Base-by-base conservation (phyloP, 2,797 vertebrate genomes). In the Onychomys leucogaster region DNA sequence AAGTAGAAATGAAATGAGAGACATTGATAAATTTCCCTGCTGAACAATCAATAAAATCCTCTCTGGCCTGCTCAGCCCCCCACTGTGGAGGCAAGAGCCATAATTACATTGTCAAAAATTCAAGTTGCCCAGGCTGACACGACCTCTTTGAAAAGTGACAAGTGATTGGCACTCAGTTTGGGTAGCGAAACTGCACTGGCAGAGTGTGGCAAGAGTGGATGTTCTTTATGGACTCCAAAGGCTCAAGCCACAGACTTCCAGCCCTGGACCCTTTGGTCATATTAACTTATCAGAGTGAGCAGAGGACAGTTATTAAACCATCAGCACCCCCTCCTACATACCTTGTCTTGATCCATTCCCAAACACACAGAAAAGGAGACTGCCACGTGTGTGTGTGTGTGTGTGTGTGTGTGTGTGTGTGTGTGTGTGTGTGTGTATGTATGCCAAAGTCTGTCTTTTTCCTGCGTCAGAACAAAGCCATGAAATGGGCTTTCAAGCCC, bases 71-170 rank as follows among this genome's bases (percentile, higher is more conserved):
- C 98, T 98, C 98, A 97, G 98, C 97, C 97, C 98, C 98, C 98
- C 98, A 98, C 99, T 98, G 98, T 97, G 97, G 99, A 99, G 98
- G 98, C 98, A 98, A 98, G 99, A 99, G 98, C 99, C 99, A 96
- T 99, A 99, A 99, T 99, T 99, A 99, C 99, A 99, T 99, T 99
- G 99, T 99, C 99, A 99, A 98, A 98, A 98, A 98, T 98, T 98
- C 92, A 94, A 98, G 98, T 95, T 97, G 96, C 97, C 96, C 97
- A 52, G 91, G 97, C 98, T 98, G 98, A 97, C 98, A 98, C 94
- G 46, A 93, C 97, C 96, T 97, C 98, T 95, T 98, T 94, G 97
- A 97, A 97, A 94, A 98, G 96, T 98, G 99, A 99, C 95, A 4
- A 90, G 96, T 99, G 99, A 99, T 97, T 98, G 99, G 98, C 99